Base-by-base conservation (phyloP, 2,888 invertebrate genomes). In the Apodemia duryi region DNA sequence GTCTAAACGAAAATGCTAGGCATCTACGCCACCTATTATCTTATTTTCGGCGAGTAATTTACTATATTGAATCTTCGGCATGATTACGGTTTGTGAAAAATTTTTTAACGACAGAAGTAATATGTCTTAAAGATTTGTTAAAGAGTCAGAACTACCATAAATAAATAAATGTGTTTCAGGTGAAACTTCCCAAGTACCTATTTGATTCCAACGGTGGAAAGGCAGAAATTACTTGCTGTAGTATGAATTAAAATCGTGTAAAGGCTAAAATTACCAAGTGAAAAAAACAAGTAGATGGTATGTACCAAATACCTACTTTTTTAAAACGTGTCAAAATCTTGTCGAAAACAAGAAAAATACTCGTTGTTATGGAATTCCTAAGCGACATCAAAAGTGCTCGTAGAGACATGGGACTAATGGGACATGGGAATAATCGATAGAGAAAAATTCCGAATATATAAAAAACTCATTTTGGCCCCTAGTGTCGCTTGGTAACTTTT, bases 381-480 rank as follows among this genome's bases (percentile, higher is more conserved):
- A 54, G 54, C 54, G 54, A 54, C 54, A 54, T 54, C 54, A 54
- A 54, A 54, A 28, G 29, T 54, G 54, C 54, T 54, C 54, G 54
- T 54, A 54, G 54, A 54, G 54, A 54, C 54, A 29, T 54, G 54
- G 28, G 54, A 54, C 54, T 29, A 54, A 54, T n/a, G n/a, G n/a
- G n/a, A n/a, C n/a, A n/a, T n/a, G n/a, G n/a, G 2, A 54, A 28
- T 54, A 54, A 54, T 54, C 54, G 54, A 54, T 54, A 29, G 29
- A 54, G 29, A 54, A 29, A 54, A 54, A 54, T 29, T 29, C 54
- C 54, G 54, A 54, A 54, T 54, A 54, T 54, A 54, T 54, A 54
- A 54, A 54, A 54, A 54, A 54, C 29, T 54, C 54, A 28, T 54
- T 54, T 21, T 28, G 54, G 10, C 29, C 21, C 54, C 9, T 29